A percentile compares a stretch with the other conserved stretches of the same genome.
These are phyloP conservation scores for Dromiciops gliroides DNA, from an alignment of 2,113 vertebrate genomes.

Conservation along the genomic window DNA sequence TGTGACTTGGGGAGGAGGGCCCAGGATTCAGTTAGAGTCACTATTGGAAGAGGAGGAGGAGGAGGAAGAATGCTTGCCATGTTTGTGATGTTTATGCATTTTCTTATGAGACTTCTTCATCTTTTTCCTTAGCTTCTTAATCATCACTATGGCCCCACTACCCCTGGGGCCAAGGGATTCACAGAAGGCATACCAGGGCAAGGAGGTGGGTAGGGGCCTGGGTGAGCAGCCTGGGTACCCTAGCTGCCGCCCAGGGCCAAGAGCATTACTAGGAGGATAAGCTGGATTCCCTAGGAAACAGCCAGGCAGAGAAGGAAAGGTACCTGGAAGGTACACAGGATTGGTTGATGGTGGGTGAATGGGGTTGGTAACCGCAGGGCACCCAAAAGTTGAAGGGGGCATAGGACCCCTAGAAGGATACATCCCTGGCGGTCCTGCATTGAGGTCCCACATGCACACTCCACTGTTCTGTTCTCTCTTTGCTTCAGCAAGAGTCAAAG, in stretches of 20 bases:
- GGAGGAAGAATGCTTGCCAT: slow-evolving; percentile 87
- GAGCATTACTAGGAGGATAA: slow-evolving; percentile 69
- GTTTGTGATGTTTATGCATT: slow-evolving; percentile 76
- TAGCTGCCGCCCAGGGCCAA: slow-evolving; percentile 68
- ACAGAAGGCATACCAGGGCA: slow-evolving; percentile 74
- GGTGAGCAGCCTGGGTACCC: slow-evolving; percentile 71
- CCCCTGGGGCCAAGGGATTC: slow-evolving; percentile 80
- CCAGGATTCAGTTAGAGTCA: slow-evolving; percentile 83
- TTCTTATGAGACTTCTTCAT: slow-evolving; percentile 89
- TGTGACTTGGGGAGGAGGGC: slow-evolving; percentile 66
- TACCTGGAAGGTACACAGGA: slow-evolving; percentile 77
- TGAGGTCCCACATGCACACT: too few relatives aligned
- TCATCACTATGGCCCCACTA: slow-evolving; percentile 76
- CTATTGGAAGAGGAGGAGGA: slow-evolving; percentile 83
- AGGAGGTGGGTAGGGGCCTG: slow-evolving; percentile 77
- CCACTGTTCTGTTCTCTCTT: too few relatives aligned
- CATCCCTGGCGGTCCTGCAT: slow-evolving; percentile 77
- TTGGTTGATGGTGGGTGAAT: slow-evolving; percentile 69
- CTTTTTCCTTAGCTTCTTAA: slow-evolving; percentile 90
- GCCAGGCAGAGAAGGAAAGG: slow-evolving; percentile 66
- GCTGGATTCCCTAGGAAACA: slow-evolving; percentile 71
- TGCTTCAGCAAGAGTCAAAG: too few relatives aligned
- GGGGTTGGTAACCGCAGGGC: slow-evolving; percentile 80
- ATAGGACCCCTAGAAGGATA: slow-evolving; percentile 56
- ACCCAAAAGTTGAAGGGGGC: slow-evolving; percentile 62